Evolutionary conservation across 2,888 invertebrate species (phyloP), one percentile per base, ranked within the genome.

Genomic region (Hedychridium roseum): DNA sequence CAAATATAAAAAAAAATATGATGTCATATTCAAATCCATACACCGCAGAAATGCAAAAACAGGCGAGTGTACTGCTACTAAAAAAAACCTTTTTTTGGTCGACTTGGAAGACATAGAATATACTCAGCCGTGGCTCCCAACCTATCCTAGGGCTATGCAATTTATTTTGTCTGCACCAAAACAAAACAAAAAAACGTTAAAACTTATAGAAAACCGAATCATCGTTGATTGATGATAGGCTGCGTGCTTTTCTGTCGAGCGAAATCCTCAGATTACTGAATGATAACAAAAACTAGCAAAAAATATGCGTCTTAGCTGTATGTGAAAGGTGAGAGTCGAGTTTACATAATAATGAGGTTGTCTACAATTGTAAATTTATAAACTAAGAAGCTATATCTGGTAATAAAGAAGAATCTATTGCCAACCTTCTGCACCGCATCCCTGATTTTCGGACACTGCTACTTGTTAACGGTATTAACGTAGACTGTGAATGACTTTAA

Each of bases 391-490:
- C 54, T 60, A 31, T 7, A 57, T 54, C 40, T 57, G 63, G 51
- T 61, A 64, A 63, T 63, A 63, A 61, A 61, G 55, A n/a, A n/a
- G 53, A 55, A 54, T 7, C 6, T 47, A 35, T 43, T 55, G 54
- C 80, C 54, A 79, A 75, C 43, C 74, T 74, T 56, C 77, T 74
- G 11, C 76, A 79, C 51, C 76, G 80, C 48, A 84, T 85, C 65
- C 83, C 85, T 62, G 77, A n/a, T 79, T 12, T 76, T 75, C 44
- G 79, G 79, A 52, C 71, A 80, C 2, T 77, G 79, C 26, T 75
- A 73, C 55, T 73, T 67, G 59, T 65, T 66, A 65, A 65, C 57
- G 67, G 63, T 65, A 54, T 44, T 68, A 68, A 70, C 65, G 45
- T 57, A 54, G 68, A 72, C 66, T 66, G 52, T 43, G 55, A 61